phyloP scores from a whole-genome alignment of 2,113 vertebrate species.

The Heloderma charlesbogerti region DNA sequence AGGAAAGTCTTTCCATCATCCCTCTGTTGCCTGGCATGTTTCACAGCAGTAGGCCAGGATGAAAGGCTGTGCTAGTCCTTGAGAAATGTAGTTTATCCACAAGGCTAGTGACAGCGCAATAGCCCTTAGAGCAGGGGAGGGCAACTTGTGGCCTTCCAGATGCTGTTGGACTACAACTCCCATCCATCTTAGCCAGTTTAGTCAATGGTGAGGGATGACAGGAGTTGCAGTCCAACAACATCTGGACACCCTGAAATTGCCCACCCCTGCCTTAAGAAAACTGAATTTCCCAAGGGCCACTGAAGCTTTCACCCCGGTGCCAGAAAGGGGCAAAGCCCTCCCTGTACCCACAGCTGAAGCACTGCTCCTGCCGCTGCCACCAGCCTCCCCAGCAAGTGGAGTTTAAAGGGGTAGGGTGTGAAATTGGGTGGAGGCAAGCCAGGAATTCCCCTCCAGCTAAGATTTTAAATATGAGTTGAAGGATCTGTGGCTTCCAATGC shows the following conservation, averaged over 20 bases:
- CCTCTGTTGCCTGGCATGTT: background rate
- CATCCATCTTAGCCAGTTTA: background rate
- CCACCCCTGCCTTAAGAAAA: background rate
- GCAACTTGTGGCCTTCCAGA: background rate
- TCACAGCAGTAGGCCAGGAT: background rate
- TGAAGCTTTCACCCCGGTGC: background rate
- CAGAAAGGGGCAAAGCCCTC: too few relatives aligned
- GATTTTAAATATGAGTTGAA: background rate
- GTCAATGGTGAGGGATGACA: too few relatives aligned
- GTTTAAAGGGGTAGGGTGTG: background rate
- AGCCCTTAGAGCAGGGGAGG: background rate
- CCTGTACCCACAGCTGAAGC: background rate
- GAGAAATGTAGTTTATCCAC: background rate
- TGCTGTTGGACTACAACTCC: background rate
- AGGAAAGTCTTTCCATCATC: background rate
- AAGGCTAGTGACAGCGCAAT: background rate
- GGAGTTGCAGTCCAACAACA: background rate
- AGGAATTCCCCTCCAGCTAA: background rate
- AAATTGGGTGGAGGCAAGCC: background rate
- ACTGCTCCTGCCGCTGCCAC: background rate
- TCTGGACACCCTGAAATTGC: too few relatives aligned
- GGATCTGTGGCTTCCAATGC: background rate
- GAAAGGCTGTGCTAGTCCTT: background rate
- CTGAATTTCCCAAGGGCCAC: background rate
- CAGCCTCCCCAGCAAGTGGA: background rate